Evolutionary conservation across 2,888 invertebrate species (phyloP).

Genomic region (Choreutis nemorana): DNA sequence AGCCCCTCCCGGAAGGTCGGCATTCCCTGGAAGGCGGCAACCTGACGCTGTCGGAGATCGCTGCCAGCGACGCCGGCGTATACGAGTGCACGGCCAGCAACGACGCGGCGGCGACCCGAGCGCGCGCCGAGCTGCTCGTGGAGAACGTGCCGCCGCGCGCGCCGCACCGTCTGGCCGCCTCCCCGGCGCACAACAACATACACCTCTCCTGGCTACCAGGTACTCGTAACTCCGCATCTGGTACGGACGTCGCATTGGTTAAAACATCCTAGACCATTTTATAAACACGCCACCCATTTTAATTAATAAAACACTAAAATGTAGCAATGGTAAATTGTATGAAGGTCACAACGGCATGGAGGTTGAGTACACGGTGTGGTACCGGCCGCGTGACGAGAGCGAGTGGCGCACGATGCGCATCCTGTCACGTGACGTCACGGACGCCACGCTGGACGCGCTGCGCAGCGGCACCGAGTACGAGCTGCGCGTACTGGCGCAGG

Average conservation of each 20-base stretch:
- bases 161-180: slow-evolving; percentile 85
- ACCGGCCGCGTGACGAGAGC: slow-evolving; percentile 74
- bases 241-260: too few relatives aligned
- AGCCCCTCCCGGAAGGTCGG: slow-evolving; percentile 72
- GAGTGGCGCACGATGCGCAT: slow-evolving; percentile 89
- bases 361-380: slow-evolving; percentile 88
- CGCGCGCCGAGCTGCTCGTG: slow-evolving; percentile 82
- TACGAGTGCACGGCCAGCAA: slow-evolving; percentile 86
- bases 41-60: slow-evolving; percentile 82
- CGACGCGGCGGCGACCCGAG: slow-evolving; percentile 84
- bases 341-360: slow-evolving; percentile 77
- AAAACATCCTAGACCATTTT: too few relatives aligned
- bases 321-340: not conserved
- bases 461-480: slow-evolving; percentile 83
- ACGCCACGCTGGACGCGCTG: slow-evolving; percentile 81
- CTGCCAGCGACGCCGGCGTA: slow-evolving; percentile 86
- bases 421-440: slow-evolving; percentile 73
- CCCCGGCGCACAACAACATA: slow-evolving; percentile 74
- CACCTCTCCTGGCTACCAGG: slow-evolving; percentile 84
- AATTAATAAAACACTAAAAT: too few relatives aligned
- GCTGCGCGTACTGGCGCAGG: slow-evolving; percentile 89
- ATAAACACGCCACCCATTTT: too few relatives aligned
- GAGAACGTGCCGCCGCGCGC: slow-evolving; percentile 91
- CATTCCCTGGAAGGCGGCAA: slow-evolving; percentile 76
- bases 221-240: too few relatives aligned